Conservation (phyloP, 2,888 invertebrate genomes). For the Apodemia duryi region DNA sequence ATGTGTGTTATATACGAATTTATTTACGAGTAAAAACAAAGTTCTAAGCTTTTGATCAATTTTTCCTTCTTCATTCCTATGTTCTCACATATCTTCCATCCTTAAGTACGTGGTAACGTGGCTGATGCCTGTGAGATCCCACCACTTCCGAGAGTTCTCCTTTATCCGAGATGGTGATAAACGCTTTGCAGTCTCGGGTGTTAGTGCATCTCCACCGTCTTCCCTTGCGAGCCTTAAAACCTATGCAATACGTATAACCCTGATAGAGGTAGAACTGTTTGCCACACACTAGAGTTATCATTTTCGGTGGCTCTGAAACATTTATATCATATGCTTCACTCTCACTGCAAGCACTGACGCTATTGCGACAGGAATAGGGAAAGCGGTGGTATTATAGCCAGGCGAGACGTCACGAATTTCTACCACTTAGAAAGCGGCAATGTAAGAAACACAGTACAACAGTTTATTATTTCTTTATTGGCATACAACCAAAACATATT, state of each 20-base stretch:
- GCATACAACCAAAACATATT: too few species aligned
- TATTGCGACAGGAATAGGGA: too few species aligned
- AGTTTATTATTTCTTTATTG: too few species aligned
- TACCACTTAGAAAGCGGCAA: too few species aligned
- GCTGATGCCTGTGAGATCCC: neutral
- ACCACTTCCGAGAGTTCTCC: neutral
- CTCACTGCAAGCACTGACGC: too few species aligned
- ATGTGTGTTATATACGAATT: too few species aligned
- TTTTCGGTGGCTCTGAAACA: neutral
- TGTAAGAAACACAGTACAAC: too few species aligned
- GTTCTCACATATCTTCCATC: constrained; percentile 1
- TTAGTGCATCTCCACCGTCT: neutral
- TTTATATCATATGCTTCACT: too few species aligned
- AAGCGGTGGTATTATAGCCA: too few species aligned
- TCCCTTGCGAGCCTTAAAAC: neutral
- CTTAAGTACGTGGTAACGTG: neutral
- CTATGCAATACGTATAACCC: neutral
- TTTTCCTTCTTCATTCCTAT: neutral
- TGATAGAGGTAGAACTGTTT: neutral
- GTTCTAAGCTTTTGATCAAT: too few species aligned
- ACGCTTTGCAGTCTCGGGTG: neutral
- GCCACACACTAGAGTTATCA: neutral
- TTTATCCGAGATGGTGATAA: constrained; percentile 2
- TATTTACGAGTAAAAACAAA: too few species aligned
- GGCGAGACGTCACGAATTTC: too few species aligned